These are phyloP conservation scores for Limenitis camilla DNA, from an alignment of 2,888 invertebrate genomes.

Conservation along the genomic window DNA sequence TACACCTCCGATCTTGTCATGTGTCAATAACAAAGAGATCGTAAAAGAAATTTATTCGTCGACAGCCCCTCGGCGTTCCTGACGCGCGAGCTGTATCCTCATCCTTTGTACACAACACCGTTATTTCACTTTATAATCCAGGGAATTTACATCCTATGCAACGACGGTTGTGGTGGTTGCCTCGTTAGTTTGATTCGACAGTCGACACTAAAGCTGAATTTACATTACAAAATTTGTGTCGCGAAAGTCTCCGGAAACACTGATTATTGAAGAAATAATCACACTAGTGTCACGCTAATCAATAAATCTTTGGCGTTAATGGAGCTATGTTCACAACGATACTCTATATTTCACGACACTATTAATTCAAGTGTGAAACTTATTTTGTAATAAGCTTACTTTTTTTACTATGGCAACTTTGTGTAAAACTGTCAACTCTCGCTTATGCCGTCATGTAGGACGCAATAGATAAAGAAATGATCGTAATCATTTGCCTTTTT, in stretches of 20 bases:
- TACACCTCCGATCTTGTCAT: constrained; percentile 23
- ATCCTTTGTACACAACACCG: neutral
- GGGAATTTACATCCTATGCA: neutral
- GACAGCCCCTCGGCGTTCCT: neutral
- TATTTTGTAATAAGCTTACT: too few species aligned
- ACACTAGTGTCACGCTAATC: too few species aligned
- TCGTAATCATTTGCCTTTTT: too few species aligned
- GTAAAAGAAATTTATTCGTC: constrained; percentile 21
- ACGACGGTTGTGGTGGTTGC: neutral
- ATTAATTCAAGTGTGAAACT: too few species aligned
- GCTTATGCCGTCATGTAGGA: neutral
- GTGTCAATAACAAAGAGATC: constrained; percentile 23
- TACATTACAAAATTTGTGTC: too few species aligned
- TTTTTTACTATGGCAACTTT: too few species aligned
- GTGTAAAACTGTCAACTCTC: neutral
- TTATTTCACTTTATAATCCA: neutral
- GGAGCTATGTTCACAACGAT: too few species aligned
- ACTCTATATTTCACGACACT: too few species aligned
- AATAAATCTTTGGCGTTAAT: too few species aligned
- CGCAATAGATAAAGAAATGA: too few species aligned
- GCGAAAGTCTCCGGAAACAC: too few species aligned
- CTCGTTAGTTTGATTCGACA: neutral
- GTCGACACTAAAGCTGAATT: neutral
- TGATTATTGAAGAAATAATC: too few species aligned
- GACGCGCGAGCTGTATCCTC: constrained; percentile 7